phyloP scores from a whole-genome alignment of 2,113 vertebrate species.

The Calonectris borealis region DNA sequence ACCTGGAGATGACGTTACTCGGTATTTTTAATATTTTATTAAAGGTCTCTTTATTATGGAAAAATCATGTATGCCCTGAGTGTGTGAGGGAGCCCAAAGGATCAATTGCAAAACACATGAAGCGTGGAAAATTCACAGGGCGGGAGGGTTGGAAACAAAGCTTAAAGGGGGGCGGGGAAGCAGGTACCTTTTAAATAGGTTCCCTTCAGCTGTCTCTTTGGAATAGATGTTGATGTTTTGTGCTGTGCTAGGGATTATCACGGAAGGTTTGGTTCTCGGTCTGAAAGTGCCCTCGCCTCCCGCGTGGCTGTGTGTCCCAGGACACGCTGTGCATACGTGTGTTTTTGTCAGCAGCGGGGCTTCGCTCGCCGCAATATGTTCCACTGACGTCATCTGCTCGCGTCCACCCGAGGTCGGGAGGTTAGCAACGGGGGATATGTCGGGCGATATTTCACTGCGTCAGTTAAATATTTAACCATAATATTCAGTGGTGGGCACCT shows the following conservation, averaged over 20 bases:
- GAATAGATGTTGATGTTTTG: not conserved
- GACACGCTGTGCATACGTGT: fast-evolving
- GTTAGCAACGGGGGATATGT: not conserved
- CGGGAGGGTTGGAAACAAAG: not conserved
- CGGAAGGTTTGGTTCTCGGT: constrained; percentile 2
- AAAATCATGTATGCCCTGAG: not conserved
- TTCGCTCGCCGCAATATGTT: not conserved
- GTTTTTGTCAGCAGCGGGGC: not conserved
- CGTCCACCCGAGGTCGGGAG: not conserved
- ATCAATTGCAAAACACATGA: not conserved
- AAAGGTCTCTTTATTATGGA: not conserved
- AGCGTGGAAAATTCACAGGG: not conserved
- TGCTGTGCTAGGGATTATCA: not conserved
- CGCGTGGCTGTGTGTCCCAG: not conserved
- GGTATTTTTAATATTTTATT: not conserved
- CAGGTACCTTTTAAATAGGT: not conserved
- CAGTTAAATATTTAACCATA: not conserved
- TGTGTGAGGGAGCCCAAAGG: not conserved
- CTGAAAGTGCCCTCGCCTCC: not conserved
- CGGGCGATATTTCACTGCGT: not conserved
- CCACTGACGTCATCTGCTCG: not conserved
- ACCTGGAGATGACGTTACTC: not conserved
- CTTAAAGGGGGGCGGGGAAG: not conserved
- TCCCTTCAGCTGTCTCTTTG: not conserved
- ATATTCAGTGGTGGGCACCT: not conserved